phyloP scores from a whole-genome alignment of 2,797 vertebrate genomes.

The Poeciliopsis paucimaculata region DNA sequence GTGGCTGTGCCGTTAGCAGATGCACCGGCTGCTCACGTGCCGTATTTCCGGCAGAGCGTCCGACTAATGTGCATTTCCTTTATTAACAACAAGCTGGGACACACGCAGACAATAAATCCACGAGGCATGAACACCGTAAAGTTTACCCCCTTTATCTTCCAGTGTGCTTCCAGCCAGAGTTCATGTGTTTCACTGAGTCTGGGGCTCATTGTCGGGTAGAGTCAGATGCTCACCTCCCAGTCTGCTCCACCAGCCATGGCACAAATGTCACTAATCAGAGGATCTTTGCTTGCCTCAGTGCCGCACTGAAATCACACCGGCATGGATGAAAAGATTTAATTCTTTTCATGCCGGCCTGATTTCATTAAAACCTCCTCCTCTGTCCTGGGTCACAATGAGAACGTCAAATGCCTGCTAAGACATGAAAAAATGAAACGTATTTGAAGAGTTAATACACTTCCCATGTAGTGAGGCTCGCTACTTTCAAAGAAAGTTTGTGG shows the following conservation, averaged over 20 bases:
- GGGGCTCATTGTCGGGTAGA: conserved; percentile 23
- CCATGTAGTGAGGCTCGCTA: conserved; percentile 18
- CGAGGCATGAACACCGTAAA: background rate
- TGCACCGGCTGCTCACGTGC: background rate
- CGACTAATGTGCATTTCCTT: background rate
- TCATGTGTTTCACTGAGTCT: conserved; percentile 6
- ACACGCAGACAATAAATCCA: background rate
- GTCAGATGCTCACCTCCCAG: conserved; percentile 54
- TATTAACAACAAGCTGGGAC: background rate
- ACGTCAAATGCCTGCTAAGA: conserved; percentile 41
- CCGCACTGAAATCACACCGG: conserved; percentile 65
- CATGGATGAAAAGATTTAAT: conserved; percentile 72
- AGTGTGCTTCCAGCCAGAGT: background rate
- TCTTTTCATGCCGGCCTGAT: conserved; percentile 46
- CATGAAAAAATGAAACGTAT: conserved; percentile 49
- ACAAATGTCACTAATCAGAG: conserved; percentile 70
- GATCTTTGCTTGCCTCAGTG: conserved; percentile 43
- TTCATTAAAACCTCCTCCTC: conserved; percentile 64
- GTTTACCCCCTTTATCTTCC: conserved; percentile 9
- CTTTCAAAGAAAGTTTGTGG: background rate
- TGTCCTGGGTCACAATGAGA: conserved; percentile 52
- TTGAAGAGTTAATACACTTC: conserved; percentile 60
- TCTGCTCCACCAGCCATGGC: conserved; percentile 59
- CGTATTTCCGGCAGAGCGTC: background rate
- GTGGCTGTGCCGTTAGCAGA: background rate